Conservation (phyloP, 1,140 invertebrate species). For the Lucilia sericata region DNA sequence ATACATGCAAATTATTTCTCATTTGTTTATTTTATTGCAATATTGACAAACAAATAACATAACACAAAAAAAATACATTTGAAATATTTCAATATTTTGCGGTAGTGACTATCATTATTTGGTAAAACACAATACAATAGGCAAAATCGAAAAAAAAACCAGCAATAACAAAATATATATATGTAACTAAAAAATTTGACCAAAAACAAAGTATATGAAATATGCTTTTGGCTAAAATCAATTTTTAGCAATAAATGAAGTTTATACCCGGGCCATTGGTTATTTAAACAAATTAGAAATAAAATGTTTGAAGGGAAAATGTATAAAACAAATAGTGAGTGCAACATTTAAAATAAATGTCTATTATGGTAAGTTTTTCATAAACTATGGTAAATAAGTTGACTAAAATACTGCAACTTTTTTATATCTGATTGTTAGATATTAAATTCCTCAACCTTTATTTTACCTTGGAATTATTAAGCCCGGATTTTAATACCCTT, state of each 20-base stretch:
- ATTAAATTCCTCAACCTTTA: too few relatives aligned
- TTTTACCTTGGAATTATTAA: too few relatives aligned
- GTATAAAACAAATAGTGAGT: neutral
- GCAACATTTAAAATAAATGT: too few relatives aligned
- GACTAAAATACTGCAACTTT: too few relatives aligned
- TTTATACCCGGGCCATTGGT: neutral
- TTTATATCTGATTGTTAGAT: too few relatives aligned
- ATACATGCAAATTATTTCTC: neutral
- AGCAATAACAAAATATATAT: neutral
- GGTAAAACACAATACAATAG: neutral
- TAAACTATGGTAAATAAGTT: too few relatives aligned
- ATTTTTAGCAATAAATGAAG: constrained; percentile 26
- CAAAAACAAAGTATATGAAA: constrained; percentile 25
- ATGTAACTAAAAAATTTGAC: neutral
- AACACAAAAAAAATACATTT: neutral
- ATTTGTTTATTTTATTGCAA: neutral
- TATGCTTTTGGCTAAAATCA: constrained; percentile 33
- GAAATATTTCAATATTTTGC: constrained; percentile 14
- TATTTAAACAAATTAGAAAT: constrained; percentile 42
- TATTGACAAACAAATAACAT: constrained; percentile 26
- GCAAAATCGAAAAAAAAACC: neutral
- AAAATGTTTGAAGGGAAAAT: neutral
- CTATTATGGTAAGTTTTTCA: too few relatives aligned
- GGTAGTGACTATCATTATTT: constrained; percentile 23
- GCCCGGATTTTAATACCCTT: too few relatives aligned